These are phyloP conservation scores for Papilio xuthus DNA, from an alignment of 1,140 invertebrate genomes.

Conservation along the genomic window DNA sequence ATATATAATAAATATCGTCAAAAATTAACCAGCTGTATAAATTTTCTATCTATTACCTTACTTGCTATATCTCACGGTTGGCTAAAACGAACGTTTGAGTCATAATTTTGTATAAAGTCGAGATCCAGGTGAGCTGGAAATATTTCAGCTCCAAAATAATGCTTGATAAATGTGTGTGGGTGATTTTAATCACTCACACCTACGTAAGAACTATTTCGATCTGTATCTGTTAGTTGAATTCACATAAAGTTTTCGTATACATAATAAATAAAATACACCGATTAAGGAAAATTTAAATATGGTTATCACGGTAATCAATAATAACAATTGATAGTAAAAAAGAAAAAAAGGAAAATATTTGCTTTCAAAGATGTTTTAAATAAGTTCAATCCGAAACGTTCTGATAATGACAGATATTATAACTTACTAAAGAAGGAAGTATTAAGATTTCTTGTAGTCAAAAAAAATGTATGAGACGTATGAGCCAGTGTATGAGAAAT, in stretches of 20 bases:
- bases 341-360: not conserved
- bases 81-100: slow-evolving; percentile 13
- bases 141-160: slow-evolving; percentile 23
- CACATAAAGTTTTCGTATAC: not conserved
- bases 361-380: not conserved
- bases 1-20: not conserved
- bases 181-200: slow-evolving; percentile 34
- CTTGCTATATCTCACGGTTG: not conserved
- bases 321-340: not conserved
- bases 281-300: not conserved
- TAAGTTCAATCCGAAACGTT: not conserved
- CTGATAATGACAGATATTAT: not conserved
- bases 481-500: not conserved
- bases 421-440: not conserved
- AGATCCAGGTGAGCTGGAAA: slow-evolving; percentile 36
- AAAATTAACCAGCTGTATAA: not conserved
- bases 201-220: slow-evolving; percentile 33
- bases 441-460: not conserved
- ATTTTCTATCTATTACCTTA: not conserved
- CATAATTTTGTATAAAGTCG: slow-evolving; percentile 19
- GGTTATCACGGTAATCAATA: not conserved
- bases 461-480: not conserved
- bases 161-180: slow-evolving; percentile 37
- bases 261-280: not conserved
- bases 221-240: slow-evolving; percentile 12